Evolutionary conservation across 2,888 invertebrate genomes (phyloP).

Genomic region (Meteorus colon): DNA sequence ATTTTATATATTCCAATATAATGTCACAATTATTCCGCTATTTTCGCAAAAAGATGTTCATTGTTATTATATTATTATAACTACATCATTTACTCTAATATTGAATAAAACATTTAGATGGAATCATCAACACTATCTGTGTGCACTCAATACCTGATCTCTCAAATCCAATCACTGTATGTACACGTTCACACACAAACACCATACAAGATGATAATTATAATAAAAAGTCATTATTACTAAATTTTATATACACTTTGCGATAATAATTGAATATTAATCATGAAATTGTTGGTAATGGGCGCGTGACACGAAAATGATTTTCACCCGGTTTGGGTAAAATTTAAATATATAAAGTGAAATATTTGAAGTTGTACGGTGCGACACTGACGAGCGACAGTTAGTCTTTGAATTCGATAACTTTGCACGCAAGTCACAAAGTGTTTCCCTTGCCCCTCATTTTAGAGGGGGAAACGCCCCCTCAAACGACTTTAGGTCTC

Average conservation of each 20-base stretch:
- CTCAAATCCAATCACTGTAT: background rate
- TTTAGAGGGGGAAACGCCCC: slow-evolving; percentile 56
- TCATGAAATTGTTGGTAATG: no score
- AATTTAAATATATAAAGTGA: background rate
- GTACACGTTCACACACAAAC: background rate
- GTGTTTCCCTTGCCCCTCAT: background rate
- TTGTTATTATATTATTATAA: background rate
- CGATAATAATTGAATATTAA: no score
- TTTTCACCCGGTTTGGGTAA: no score
- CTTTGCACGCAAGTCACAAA: background rate
- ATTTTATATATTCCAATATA: background rate
- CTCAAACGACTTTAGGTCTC: slow-evolving; percentile 42
- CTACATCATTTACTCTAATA: background rate
- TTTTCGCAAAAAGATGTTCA: background rate
- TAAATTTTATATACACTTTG: no score
- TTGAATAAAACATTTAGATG: no score
- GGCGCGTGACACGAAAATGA: no score
- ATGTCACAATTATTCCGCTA: no score
- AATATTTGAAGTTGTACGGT: slow-evolving; percentile 44
- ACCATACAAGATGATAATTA: background rate
- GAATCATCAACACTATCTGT: no score
- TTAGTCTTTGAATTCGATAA: slow-evolving; percentile 46
- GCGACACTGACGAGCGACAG: slow-evolving; percentile 56
- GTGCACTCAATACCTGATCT: no score
- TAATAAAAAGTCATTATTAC: no score